Base-by-base conservation (phyloP, 2,888 invertebrate species). In the Rhingia rostrata region DNA sequence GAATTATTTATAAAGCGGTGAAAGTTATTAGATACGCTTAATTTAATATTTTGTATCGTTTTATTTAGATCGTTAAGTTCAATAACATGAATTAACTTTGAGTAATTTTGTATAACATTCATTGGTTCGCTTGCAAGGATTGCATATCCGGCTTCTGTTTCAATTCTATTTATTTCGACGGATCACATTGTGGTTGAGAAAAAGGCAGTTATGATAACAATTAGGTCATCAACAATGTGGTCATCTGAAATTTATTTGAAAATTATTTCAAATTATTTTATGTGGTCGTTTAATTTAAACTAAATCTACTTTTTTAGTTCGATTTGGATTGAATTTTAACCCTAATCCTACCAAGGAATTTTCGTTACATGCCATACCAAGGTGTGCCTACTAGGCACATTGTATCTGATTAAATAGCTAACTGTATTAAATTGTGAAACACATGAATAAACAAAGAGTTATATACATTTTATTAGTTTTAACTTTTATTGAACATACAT, bases 71-170 rank as follows among this genome's bases (percentile, higher is more conserved):
- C 80, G 7, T 63, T 43, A 0, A 81, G 10, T 32, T 81, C 54
- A 43, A 74, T 69, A 7, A 74, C 10, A 49, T 81, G 56, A 6
- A 81, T 67, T 43, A 74, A 43, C 63, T 74, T 74, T 51, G 58
- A 67, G 41, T 64, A 74, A 39, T 64, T 64, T 30, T 32, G 30
- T 30, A 64, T 56, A 12, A 56, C 7, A 4, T 12, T n/a, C 12
- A 12, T 37, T 7, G 54, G 37, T 12, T 56, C 54, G 14, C 45
- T 63, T 35, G 47, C 47, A 14, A 47, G 7, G 6, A 22, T 22
- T 22, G 22, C 22, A 22, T 39, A 39, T 39, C 39, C 39, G 6
- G 60, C 33, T 43, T 43, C 45, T n/a, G 45, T 47, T 47, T 47
- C 6, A 47, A 47, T 47, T 3, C n/a, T 47, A 6, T 9, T n/a